phyloP scores from a whole-genome alignment of 1,140 invertebrate genomes.

The Globodera rostochiensis region DNA sequence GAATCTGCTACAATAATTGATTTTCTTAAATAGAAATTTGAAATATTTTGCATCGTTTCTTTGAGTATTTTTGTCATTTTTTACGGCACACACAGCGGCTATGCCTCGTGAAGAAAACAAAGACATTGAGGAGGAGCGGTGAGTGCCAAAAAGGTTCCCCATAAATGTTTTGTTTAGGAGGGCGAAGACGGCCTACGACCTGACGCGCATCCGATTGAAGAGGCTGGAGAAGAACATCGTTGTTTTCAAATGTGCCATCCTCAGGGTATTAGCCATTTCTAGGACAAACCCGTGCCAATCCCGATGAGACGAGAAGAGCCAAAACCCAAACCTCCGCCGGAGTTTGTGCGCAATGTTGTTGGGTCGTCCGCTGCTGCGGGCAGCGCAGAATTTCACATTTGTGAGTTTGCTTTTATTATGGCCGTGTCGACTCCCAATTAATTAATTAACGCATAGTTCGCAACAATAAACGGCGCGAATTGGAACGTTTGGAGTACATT shows the following conservation, averaged over 20 bases:
- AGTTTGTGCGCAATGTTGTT: slow-evolving; percentile 51
- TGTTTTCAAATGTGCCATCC: slow-evolving; percentile 22
- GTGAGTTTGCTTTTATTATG: not conserved
- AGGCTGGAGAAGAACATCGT: slow-evolving; percentile 45
- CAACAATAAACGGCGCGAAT: slow-evolving; percentile 59
- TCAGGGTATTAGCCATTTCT: not conserved
- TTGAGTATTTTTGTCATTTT: slow-evolving; percentile 8
- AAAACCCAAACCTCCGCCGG: slow-evolving; percentile 46
- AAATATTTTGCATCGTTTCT: not conserved
- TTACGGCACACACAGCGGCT: not conserved
- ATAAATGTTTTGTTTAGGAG: not conserved
- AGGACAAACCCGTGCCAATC: slow-evolving; percentile 43
- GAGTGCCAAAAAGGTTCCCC: not conserved
- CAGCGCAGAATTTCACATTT: slow-evolving; percentile 63
- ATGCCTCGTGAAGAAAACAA: slow-evolving; percentile 37
- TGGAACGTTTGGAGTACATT: slow-evolving; percentile 57
- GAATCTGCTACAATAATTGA: no score
- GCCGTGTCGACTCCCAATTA: no score
- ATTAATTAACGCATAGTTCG: slow-evolving; percentile 27
- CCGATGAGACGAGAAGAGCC: slow-evolving; percentile 34
- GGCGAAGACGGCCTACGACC: slow-evolving; percentile 47
- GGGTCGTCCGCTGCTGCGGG: slow-evolving; percentile 63
- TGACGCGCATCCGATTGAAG: slow-evolving; percentile 44
- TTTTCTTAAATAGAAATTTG: not conserved
- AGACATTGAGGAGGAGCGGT: slow-evolving; percentile 35